Evolutionary conservation across 2,888 invertebrate species (phyloP), one percentile per base, ranked within the genome.

Genomic region (Drosophila multiciliata): DNA sequence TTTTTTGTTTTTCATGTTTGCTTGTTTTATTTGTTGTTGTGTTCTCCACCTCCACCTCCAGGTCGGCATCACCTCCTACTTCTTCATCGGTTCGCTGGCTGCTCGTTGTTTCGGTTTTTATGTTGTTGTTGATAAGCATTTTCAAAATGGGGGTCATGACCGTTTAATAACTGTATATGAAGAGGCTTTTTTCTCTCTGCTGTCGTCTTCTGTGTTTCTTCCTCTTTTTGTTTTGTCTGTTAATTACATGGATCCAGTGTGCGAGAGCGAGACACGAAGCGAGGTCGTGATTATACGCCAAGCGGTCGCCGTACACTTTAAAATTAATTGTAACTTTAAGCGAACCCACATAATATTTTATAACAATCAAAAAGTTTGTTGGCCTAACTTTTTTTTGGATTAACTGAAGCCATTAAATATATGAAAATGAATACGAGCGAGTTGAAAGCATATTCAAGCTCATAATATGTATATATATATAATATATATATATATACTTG

Each of bases 101-200:
- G 53, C 55, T 73, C 26, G 57, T 73, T 82, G 66, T 74, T 79
- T 71, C 54, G 71, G 61, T 73, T 83, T 78, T 73, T 63, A 85
- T 82, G 80, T 69, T 68, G 80, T 69, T 68, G 73, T 79, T 85
- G 82, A 90, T 90, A 89, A 85, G 83, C 78, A 82, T 86, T 87
- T 87, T 82, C n/a, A 74, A 85, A 89, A 87, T 90, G 85, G 90
- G 85, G 90, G 88, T 90, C 90, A 90, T 90, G 90, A 89, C 88
- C 90, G 88, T 89, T 90, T 90, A 90, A 90, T 87, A 88, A 89
- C 87, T 83, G 83, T 88, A 80, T 87, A 78, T 82, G 67, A 74
- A 80, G 73, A 78, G 64, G 64, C 73, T 71, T 72, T 70, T 66
- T 73, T 65, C 73, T 64, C 59, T 55, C n/a, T 33, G n/a, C 20